Percentiles rank a stretch among this genome's conserved stretches.
Conservation (phyloP, 1,140 invertebrate species). For the Battus philenor region DNA sequence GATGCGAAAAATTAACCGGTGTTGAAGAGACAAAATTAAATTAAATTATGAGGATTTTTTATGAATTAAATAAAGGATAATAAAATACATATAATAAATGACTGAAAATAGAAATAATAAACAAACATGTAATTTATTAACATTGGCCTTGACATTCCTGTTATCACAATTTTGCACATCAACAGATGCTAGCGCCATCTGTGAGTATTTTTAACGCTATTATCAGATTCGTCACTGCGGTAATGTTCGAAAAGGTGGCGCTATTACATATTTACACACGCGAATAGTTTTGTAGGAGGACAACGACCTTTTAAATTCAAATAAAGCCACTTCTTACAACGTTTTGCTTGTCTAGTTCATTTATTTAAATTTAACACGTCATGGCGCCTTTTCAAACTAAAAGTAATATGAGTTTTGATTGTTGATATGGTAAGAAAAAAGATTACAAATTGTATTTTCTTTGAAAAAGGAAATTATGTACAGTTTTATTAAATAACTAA, state of each 20-base stretch:
- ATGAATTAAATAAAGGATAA: not conserved
- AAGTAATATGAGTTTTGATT: constrained; percentile 4
- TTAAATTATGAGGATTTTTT: constrained; percentile 4
- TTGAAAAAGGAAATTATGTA: too few relatives aligned
- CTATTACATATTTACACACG: constrained; percentile 18
- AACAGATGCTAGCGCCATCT: constrained; percentile 49
- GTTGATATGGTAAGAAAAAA: not conserved
- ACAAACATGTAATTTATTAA: constrained; percentile 28
- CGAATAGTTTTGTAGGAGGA: constrained; percentile 37
- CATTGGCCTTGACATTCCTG: constrained; percentile 67
- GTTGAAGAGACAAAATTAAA: constrained; percentile 7
- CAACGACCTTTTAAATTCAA: constrained; percentile 26
- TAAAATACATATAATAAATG: constrained; percentile 8
- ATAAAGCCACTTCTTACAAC: not conserved
- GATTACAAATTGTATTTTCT: too few relatives aligned
- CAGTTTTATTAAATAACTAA: too few relatives aligned
- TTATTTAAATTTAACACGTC: constrained; percentile 1
- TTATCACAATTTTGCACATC: constrained; percentile 62
- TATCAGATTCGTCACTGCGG: constrained; percentile 18
- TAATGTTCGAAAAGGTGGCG: constrained; percentile 38
- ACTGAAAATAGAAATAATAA: constrained; percentile 14
- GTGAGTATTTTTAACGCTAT: constrained; percentile 17
- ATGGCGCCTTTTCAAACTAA: constrained; percentile 5
- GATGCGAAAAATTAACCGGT: constrained; percentile 27
- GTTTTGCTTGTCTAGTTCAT: constrained; percentile 13